Percentiles rank a stretch among this genome's conserved stretches.
These are phyloP conservation scores for Platerodrilus igneus DNA, from an alignment of 2,888 invertebrate genomes.

Conservation along the genomic window DNA sequence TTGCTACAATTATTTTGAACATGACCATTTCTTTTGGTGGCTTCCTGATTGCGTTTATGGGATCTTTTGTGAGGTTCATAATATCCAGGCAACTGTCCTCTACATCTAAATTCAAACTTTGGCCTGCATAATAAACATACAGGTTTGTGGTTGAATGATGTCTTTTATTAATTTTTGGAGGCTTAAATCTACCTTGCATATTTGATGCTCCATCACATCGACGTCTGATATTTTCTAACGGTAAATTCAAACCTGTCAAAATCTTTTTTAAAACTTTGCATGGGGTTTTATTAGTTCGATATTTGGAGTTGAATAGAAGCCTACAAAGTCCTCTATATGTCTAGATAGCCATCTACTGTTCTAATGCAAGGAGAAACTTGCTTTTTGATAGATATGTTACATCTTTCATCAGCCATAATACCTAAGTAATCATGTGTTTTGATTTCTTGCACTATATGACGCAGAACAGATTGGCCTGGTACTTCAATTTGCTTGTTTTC, in stretches of 20 bases:
- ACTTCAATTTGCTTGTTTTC: slow-evolving; percentile 1
- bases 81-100: neutral
- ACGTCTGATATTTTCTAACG: neutral
- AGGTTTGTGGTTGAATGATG: neutral
- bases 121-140: neutral
- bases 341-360: neutral
- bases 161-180: neutral
- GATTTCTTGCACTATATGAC: neutral
- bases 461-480: neutral
- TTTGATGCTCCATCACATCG: slow-evolving; percentile 2
- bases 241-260: neutral
- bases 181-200: neutral
- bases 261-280: slow-evolving; percentile 3
- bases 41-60: too few relatives aligned
- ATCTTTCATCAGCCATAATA: slow-evolving; percentile 2
- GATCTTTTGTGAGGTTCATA: too few relatives aligned
- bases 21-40: too few relatives aligned
- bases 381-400: neutral
- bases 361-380: slow-evolving; percentile 4
- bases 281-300: neutral
- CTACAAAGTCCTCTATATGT: slow-evolving; percentile 2
- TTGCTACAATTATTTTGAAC: too few relatives aligned
- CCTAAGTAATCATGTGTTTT: neutral
- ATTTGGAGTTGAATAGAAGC: slow-evolving; percentile 1
- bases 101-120: neutral